Evolutionary conservation across 2,888 invertebrate species (phyloP).

Genomic region (Melanargia galathea): DNA sequence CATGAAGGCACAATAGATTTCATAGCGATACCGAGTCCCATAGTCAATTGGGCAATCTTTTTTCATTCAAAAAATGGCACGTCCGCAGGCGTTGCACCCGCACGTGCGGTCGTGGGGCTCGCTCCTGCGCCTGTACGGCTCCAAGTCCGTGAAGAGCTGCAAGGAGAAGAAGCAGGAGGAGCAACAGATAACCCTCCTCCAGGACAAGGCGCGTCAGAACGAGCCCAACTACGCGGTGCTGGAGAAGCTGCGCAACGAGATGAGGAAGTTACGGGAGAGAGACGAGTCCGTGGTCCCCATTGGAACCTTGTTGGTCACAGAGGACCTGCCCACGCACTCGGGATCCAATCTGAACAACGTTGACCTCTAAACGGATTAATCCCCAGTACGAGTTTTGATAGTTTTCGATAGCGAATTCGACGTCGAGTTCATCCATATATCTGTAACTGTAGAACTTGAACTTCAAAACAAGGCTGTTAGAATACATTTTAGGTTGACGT

Average conservation of each 20-base stretch:
- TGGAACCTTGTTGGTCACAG: conserved; percentile 70
- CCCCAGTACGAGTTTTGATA: too few species aligned
- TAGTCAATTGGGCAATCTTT: too few species aligned
- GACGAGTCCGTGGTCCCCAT: conserved; percentile 83
- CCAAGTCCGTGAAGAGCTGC: conserved; percentile 93
- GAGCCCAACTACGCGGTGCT: conserved; percentile 96
- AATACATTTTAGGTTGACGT: too few species aligned
- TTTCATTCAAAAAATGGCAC: neutral
- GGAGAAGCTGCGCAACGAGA: conserved; percentile 91
- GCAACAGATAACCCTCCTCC: conserved; percentile 94
- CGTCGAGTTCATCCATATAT: too few species aligned
- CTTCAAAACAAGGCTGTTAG: too few species aligned
- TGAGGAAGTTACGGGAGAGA: conserved; percentile 87
- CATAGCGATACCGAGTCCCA: too few species aligned
- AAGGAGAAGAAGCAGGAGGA: conserved; percentile 96
- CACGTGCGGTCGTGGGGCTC: conserved; percentile 98
- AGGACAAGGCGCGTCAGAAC: conserved; percentile 91
- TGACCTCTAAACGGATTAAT: conserved; percentile 76
- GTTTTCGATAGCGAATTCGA: too few species aligned
- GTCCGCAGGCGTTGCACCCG: conserved; percentile 91
- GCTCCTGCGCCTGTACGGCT: conserved; percentile 94
- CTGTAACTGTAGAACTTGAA: too few species aligned
- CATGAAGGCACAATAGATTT: too few species aligned
- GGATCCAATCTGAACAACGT: conserved; percentile 91
- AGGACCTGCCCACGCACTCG: conserved; percentile 86